Base-by-base conservation (phyloP, 1,140 invertebrate genomes). In the Drosophila gunungcola region DNA sequence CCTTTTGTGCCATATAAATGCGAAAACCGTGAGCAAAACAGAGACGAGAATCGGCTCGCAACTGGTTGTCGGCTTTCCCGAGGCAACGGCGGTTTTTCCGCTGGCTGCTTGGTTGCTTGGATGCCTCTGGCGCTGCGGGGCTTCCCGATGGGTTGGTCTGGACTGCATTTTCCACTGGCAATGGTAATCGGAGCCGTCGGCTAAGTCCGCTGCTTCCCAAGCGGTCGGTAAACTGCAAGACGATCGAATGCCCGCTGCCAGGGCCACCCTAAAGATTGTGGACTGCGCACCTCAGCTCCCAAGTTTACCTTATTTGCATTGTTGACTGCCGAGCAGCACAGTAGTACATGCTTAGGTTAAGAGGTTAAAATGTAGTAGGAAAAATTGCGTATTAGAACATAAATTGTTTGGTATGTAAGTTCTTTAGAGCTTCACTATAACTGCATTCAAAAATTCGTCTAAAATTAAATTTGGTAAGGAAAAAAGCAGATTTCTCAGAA, bases 111-210 rank as follows among this genome's bases (percentile, higher is more conserved):
- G 46, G 43, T 38, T 52, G 57, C 42, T 67, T 73, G 46, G 43
- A 42, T 52, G 57, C 42, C 43, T 78, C 21, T 54, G 53, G 29
- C 62, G 36, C 61, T 76, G 73, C 60, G n/a, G 62, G 61, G 72
- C 61, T 76, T 73, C 69, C 69, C 46, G 68, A 38, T 52, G 68
- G 52, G 60, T 58, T 54, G 52, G 43, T 62, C 55, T 58, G 64
- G 64, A 57, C 32, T 41, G 42, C 43, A 32, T 29, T 43, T 56
- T 29, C 56, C 32, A 34, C 16, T 67, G 73, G 38, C 73, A 89
- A 77, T 61, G 60, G 84, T 88, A 88, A 88, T 64, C 39, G 45
- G 84, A 88, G 80, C 65, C 56, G 57, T 16, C 64, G 73, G 42
- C 78, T 84, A 89, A 54, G 61, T 55, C 60, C 65, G 60, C 57